Percentiles rank a stretch among this genome's conserved stretches.
Evolutionary conservation across 64 coral and sea anemone genomes (phyloP).

Genomic region (Exaiptasia diaphana): DNA sequence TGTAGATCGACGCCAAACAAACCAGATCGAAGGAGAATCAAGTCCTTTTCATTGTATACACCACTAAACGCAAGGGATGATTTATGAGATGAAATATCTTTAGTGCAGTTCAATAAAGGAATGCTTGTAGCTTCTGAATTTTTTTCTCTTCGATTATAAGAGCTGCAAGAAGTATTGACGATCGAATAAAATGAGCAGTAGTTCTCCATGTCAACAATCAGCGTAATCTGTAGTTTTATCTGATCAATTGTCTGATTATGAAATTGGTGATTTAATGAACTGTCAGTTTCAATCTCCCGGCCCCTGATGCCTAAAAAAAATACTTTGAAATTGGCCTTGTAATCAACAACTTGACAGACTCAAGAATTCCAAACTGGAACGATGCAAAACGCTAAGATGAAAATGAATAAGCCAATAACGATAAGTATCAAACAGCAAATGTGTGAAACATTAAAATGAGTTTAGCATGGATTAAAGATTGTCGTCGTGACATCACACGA

Average conservation of each 20-base stretch:
- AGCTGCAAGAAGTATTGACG: background rate
- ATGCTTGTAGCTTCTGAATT: background rate
- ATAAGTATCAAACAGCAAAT: too few species aligned
- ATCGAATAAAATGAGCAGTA: background rate
- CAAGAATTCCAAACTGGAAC: too few species aligned
- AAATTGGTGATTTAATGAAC: background rate
- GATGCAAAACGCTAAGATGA: too few species aligned
- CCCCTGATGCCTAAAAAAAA: too few species aligned
- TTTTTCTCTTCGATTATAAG: background rate
- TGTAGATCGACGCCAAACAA: background rate
- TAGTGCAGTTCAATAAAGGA: background rate
- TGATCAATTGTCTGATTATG: background rate
- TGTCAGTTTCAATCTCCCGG: too few species aligned
- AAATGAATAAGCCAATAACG: too few species aligned
- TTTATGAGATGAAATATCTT: background rate
- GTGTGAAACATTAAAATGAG: too few species aligned
- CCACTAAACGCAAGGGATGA: background rate
- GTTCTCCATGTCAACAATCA: background rate
- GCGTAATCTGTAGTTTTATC: too few species aligned
- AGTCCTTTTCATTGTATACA: background rate
- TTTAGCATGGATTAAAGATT: too few species aligned
- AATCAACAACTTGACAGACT: too few species aligned
- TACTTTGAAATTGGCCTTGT: too few species aligned
- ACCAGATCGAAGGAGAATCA: background rate
- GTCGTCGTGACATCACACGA: too few species aligned